Base-by-base conservation (phyloP, 2,888 invertebrate species). In the Trissolcus brochymenae region DNA sequence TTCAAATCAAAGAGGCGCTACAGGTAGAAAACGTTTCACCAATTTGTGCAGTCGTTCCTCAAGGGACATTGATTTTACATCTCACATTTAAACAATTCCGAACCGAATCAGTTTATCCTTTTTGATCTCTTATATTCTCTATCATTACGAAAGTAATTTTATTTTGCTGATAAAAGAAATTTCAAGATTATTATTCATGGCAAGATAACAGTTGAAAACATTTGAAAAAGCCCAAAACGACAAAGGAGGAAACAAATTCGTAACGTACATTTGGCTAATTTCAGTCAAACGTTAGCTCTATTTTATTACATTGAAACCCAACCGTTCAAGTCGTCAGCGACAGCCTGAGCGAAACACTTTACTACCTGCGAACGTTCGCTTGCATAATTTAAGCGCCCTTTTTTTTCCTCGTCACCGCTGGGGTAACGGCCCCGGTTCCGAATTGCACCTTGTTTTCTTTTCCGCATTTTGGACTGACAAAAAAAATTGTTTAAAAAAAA, bases 1-100 rank as follows among this genome's bases (percentile, higher is more conserved):
- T 87, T 87, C 84, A 86, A 88, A 88, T 87, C 83, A 85, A 85
- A 88, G 6, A n/a, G n/a, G 46, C 46, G 16, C 35, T 35, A 35
- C 9, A 35, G 35, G 35, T 35, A 35, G 11, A 9, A 35, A 11
- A 35, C 7, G 11, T 35, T 35, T 35, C 35, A 35, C 35, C 7
- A 35, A 35, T 11, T 35, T 7, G 35, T 9, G 35, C 11, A 35
- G 46, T 16, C n/a, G 46, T 46, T 46, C 11, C 46, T 35, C 35
- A 35, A 35, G 35, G 35, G 7, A 35, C 35, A 9, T 35, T 29
- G 29, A 29, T 7, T 35, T 35, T 9, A 35, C 35, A 35, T 35
- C 35, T 35, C 35, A 11, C 11, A 11, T 35, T 35, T 4, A 35
- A 35, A 35, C 25, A 25, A 25, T 25, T 2, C n/a, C n/a, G n/a